phyloP scores from a whole-genome alignment of 2,888 invertebrate species.

The Cerceris ruficornis region DNA sequence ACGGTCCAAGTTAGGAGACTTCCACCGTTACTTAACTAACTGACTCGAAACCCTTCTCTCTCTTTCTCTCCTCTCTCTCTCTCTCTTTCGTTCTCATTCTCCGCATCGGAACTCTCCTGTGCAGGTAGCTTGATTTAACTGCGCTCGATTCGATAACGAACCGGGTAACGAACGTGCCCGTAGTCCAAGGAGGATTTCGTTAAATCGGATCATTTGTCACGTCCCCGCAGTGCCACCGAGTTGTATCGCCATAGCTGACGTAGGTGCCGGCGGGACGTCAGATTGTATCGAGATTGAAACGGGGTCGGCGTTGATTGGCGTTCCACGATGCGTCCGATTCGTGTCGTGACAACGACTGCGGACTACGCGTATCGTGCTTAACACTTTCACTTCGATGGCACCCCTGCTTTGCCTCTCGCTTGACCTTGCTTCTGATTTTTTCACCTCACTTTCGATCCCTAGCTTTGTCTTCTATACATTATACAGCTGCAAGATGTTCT shows the following conservation, averaged over 20 bases:
- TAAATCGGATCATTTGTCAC: constrained; percentile 73
- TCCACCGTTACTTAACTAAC: constrained; percentile 44
- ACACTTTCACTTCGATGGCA: no score
- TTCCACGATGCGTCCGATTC: constrained; percentile 57
- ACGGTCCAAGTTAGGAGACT: constrained; percentile 42
- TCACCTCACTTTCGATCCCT: no score
- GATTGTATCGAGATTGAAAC: constrained; percentile 66
- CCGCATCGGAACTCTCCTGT: constrained; percentile 19
- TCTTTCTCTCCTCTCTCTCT: constrained; percentile 19
- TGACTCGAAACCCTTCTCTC: constrained; percentile 21
- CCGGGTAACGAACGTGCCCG: constrained; percentile 57
- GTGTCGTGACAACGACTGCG: constrained; percentile 22
- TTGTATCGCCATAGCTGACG: constrained; percentile 41
- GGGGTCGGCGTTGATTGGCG: constrained; percentile 67
- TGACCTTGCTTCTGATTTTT: no score
- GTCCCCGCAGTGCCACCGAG: constrained; percentile 41
- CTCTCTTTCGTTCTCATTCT: constrained; percentile 20
- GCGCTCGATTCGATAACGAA: constrained; percentile 57
- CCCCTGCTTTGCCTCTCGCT: no score
- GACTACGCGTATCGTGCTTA: constrained; percentile 30
- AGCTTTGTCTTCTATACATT: no score
- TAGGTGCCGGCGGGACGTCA: constrained; percentile 62
- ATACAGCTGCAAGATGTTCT: no score
- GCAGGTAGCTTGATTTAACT: constrained; percentile 56
- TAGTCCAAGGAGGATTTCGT: constrained; percentile 60